Base-by-base conservation (phyloP, 2,797 vertebrate genomes). In the Peromyscus melanophrys region DNA sequence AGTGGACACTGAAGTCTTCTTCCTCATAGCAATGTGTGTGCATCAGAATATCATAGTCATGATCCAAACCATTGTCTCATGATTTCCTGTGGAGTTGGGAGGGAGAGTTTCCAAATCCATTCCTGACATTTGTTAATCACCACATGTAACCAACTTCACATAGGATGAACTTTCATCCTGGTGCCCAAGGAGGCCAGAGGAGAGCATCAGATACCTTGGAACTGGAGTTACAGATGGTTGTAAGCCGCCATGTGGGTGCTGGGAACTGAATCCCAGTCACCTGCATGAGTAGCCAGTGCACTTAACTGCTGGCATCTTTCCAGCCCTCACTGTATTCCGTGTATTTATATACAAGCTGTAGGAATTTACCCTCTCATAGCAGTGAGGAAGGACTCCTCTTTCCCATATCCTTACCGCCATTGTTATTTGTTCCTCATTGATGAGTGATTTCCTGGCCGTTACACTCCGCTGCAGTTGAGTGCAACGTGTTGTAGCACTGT, bases 81-180 rank as follows among this genome's bases (percentile, higher is more conserved):
- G 73, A 63, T 89, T 81, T 94, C 34, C 27, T 65, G 52, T 29
- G 2, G 17, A 65, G 8, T 13, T 0, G 59, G 3, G 1, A 73
- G 3, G 12, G 3, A 46, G 90, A 3, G 0, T 73, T 86, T 91
- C 78, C 75, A 76, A 43, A 92, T 73, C 75, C 37, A 76, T 89
- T 95, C 76, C 19, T 83, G 29, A 21, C 71, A 69, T 31, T 59
- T 80, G 85, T 89, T 92, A 85, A 84, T 40, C 13, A 90, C 34
- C 78, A 46, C 71, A 73, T 55, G 57, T 75, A n/a, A 87, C 31
- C 67, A 2, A 71, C 76, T 83, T 94, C 75, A 85, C 59, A 80
- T 14, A 31, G 19, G 59, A 63, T 94, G 29, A 75, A 29, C 34
- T 49, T 89, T 61, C 10, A 55, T 52, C 65, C 55, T 12, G 63